phyloP scores from a whole-genome alignment of 1,140 invertebrate genomes.

The Zaprionus inermis region DNA sequence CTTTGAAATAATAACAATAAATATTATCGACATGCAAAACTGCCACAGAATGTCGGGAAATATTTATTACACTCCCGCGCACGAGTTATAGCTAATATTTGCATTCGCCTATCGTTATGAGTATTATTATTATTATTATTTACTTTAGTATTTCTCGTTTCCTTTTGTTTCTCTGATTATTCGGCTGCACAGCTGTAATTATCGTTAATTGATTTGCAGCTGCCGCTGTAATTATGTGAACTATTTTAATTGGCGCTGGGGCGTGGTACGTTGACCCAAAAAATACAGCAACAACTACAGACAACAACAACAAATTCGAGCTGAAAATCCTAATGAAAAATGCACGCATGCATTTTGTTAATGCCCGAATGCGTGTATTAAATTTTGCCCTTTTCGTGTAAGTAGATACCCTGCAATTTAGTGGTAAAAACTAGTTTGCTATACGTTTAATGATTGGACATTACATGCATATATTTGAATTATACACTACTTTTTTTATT shows the following conservation, averaged over 20 bases:
- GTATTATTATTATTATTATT: slow-evolving; percentile 4
- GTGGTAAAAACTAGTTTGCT: no score
- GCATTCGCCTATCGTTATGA: slow-evolving; percentile 3
- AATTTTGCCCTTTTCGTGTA: slow-evolving; percentile 29
- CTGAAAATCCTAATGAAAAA: slow-evolving; percentile 13
- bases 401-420: slow-evolving; percentile 5
- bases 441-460: no score
- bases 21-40: slow-evolving; percentile 61
- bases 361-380: slow-evolving; percentile 11
- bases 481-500: background rate
- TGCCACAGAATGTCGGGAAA: slow-evolving; percentile 45
- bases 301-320: background rate
- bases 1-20: slow-evolving; percentile 54
- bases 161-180: background rate
- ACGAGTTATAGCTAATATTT: slow-evolving; percentile 38
- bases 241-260: slow-evolving; percentile 23
- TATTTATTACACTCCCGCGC: slow-evolving; percentile 42
- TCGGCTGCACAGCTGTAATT: slow-evolving; percentile 30
- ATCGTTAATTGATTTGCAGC: slow-evolving; percentile 44
- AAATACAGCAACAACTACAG: background rate
- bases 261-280: slow-evolving; percentile 30
- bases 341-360: slow-evolving; percentile 1
- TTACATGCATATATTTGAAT: no score
- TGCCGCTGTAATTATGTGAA: slow-evolving; percentile 34
- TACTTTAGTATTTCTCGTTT: slow-evolving; percentile 1